Conservation (phyloP, 2,113 vertebrate genomes). For the Neoarius graeffei region DNA sequence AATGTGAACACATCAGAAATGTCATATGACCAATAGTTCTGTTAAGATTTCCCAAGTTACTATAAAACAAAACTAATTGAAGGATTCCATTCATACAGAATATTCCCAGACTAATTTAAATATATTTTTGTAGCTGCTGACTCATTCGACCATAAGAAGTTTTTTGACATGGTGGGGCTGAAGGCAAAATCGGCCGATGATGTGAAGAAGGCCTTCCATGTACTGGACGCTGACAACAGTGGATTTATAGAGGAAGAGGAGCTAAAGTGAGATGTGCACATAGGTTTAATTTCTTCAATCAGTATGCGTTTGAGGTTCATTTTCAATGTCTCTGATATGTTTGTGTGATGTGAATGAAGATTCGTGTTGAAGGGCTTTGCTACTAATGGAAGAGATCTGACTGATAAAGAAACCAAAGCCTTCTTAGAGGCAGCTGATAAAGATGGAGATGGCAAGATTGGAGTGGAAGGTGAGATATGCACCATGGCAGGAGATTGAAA, state of each 20-base stretch:
- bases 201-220: conserved; percentile 78
- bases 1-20: neutral
- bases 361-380: conserved; percentile 86
- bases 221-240: conserved; percentile 82
- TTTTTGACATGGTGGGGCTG: conserved; percentile 80
- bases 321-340: conserved; percentile 4
- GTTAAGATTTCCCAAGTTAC: neutral
- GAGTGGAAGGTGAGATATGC: conserved; percentile 81
- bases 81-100: neutral
- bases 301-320: neutral
- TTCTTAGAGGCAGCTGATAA: conserved; percentile 92
- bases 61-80: neutral
- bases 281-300: neutral
- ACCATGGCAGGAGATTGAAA: neutral
- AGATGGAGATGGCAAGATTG: conserved; percentile 95
- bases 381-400: conserved; percentile 82
- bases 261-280: conserved; percentile 72
- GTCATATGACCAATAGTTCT: neutral
- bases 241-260: conserved; percentile 84
- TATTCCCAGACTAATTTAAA: conserved; percentile 40
- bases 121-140: conserved; percentile 67
- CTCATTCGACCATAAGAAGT: conserved; percentile 81
- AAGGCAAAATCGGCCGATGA: conserved; percentile 73
- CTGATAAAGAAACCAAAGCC: conserved; percentile 86
- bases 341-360: conserved; percentile 63